Percentiles rank a stretch among this genome's conserved stretches.
Evolutionary conservation across 2,113 vertebrate genomes (phyloP).

Genomic region (Menura novaehollandiae): DNA sequence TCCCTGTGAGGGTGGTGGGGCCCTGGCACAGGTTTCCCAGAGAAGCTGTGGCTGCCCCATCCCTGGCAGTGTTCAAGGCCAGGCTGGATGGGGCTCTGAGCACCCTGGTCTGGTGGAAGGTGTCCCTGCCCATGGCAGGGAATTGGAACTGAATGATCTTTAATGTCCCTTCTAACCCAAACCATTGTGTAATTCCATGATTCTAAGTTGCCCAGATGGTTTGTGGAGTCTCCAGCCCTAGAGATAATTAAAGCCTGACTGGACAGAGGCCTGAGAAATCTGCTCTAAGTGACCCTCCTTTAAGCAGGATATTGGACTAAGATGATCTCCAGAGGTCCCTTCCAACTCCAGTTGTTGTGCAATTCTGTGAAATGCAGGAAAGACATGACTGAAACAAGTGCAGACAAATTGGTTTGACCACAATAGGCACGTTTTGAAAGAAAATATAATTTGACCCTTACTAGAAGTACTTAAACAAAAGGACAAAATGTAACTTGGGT

Average conservation of each 20-base stretch:
- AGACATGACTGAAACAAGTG: background rate
- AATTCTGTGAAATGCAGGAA: background rate
- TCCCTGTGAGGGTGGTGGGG: background rate
- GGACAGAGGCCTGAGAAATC: background rate
- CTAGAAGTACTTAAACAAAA: background rate
- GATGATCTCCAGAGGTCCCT: background rate
- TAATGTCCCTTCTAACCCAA: background rate
- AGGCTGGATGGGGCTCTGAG: background rate
- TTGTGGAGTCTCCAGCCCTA: background rate
- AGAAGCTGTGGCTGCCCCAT: background rate
- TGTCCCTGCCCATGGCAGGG: background rate
- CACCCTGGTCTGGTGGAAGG: rapidly evolving
- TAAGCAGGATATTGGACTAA: background rate
- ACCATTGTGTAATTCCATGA: background rate
- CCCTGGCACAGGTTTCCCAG: background rate
- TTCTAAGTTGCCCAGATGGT: background rate
- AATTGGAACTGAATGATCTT: rapidly evolving
- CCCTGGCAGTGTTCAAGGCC: rapidly evolving
- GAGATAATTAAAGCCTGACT: background rate
- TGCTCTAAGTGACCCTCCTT: background rate
- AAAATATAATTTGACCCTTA: background rate
- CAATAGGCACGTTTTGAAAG: background rate
- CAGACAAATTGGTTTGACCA: background rate
- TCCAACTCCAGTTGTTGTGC: background rate
- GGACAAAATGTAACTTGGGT: background rate